phyloP scores from a whole-genome alignment of 2,113 vertebrate genomes.

The Lepisosteus osseus region DNA sequence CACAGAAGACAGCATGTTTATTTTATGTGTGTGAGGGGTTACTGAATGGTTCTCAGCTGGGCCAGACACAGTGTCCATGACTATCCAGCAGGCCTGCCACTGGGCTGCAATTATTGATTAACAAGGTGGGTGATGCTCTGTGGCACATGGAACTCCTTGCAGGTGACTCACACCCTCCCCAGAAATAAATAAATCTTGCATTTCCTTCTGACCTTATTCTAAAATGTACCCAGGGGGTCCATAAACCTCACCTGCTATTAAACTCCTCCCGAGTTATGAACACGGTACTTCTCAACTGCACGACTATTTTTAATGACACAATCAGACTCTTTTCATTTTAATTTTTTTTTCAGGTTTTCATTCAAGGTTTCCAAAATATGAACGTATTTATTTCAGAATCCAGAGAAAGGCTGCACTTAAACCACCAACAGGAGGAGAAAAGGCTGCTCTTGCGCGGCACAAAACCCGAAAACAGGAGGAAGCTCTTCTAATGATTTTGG shows the following conservation, averaged over 20 bases:
- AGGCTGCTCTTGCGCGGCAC: too few relatives aligned
- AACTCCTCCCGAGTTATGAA: background rate
- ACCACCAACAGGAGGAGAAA: too few relatives aligned
- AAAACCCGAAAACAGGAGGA: too few relatives aligned
- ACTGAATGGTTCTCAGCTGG: background rate
- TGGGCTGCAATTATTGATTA: background rate
- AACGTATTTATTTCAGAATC: too few relatives aligned
- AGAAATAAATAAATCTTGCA: too few relatives aligned
- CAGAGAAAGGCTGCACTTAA: too few relatives aligned
- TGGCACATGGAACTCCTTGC: background rate
- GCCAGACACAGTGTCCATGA: background rate
- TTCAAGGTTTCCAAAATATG: background rate
- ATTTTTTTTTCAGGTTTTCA: background rate
- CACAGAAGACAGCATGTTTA: background rate
- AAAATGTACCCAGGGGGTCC: background rate
- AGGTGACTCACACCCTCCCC: background rate
- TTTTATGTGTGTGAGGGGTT: background rate
- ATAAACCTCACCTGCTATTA: conserved; percentile 1
- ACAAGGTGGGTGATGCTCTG: background rate
- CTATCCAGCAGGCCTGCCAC: conserved; percentile 1
- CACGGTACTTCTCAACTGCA: background rate
- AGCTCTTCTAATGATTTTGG: too few relatives aligned
- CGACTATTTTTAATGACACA: too few relatives aligned
- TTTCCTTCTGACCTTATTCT: background rate
- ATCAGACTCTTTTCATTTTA: too few relatives aligned